Percentiles rank a stretch among this genome's conserved stretches.
phyloP scores from a whole-genome alignment of 2,888 invertebrate species.

The Cryptocheilus praepositus region DNA sequence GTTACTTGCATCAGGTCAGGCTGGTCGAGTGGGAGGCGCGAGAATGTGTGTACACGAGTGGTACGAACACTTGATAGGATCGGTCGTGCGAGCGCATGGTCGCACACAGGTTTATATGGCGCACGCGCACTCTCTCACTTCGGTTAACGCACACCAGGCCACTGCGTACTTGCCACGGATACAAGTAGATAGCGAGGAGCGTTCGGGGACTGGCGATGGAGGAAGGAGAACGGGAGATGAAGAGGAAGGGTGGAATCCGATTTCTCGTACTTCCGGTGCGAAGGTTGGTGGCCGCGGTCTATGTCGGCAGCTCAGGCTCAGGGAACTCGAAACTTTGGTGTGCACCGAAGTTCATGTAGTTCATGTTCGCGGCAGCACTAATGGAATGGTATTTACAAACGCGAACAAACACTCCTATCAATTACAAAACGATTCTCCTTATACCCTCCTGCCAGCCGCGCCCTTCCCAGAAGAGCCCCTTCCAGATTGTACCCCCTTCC shows the following conservation, averaged over 20 bases:
- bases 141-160: neutral
- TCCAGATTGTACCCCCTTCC: slow-evolving; percentile 13
- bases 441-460: slow-evolving; percentile 1
- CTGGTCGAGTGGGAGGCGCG: slow-evolving; percentile 17
- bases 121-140: too few species aligned
- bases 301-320: slow-evolving; percentile 18
- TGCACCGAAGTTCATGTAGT: slow-evolving; percentile 47
- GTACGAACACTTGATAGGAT: neutral
- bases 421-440: slow-evolving; percentile 65
- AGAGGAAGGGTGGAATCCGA: slow-evolving; percentile 21
- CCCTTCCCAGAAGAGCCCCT: neutral
- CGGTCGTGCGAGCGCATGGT: neutral
- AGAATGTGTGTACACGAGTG: slow-evolving; percentile 4
- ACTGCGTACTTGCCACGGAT: neutral
- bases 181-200: neutral
- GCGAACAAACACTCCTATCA: slow-evolving; percentile 68
- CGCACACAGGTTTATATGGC: neutral
- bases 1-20: slow-evolving; percentile 46
- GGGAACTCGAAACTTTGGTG: slow-evolving; percentile 45
- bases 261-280: slow-evolving; percentile 38
- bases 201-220: neutral
- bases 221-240: neutral
- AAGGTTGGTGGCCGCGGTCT: slow-evolving; percentile 9
- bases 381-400: slow-evolving; percentile 68
- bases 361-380: slow-evolving; percentile 50